These are phyloP conservation scores for Saccostrea cuccullata DNA, from an alignment of 1,140 invertebrate genomes.

Conservation along the genomic window DNA sequence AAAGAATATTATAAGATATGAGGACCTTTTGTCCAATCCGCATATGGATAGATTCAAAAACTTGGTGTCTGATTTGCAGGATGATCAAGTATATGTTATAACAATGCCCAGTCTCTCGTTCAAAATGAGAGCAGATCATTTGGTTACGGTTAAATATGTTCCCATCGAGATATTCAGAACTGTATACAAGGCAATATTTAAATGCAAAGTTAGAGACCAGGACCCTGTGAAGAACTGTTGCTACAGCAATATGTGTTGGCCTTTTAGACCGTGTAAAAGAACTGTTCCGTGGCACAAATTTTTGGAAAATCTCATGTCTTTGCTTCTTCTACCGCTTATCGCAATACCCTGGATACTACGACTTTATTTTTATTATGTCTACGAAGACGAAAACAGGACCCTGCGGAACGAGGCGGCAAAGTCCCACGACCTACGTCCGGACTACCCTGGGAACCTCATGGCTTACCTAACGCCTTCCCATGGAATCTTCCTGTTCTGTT, in stretches of 20 bases:
- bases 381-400: constrained; percentile 44
- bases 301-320: constrained; percentile 48
- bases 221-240: constrained; percentile 50
- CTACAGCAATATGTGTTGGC: constrained; percentile 47
- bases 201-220: constrained; percentile 61
- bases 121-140: constrained; percentile 52
- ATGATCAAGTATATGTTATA: constrained; percentile 51
- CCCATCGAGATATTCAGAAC: constrained; percentile 58
- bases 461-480: constrained; percentile 64
- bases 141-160: constrained; percentile 58
- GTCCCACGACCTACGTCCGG: background rate
- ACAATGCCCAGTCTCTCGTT: constrained; percentile 49
- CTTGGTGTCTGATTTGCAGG: constrained; percentile 40
- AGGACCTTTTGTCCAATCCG: constrained; percentile 49
- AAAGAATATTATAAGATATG: constrained; percentile 53
- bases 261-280: constrained; percentile 2
- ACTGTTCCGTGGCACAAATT: constrained; percentile 56
- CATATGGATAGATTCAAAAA: background rate
- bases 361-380: constrained; percentile 56
- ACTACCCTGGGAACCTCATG: constrained; percentile 57
- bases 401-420: constrained; percentile 23
- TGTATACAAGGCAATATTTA: constrained; percentile 62
- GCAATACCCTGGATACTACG: constrained; percentile 59
- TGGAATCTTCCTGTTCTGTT: constrained; percentile 61
- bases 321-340: constrained; percentile 50